Percentiles rank a stretch among this genome's conserved stretches.
Evolutionary conservation across 2,888 invertebrate species (phyloP).

Genomic region (Tanytarsus gracilentus): DNA sequence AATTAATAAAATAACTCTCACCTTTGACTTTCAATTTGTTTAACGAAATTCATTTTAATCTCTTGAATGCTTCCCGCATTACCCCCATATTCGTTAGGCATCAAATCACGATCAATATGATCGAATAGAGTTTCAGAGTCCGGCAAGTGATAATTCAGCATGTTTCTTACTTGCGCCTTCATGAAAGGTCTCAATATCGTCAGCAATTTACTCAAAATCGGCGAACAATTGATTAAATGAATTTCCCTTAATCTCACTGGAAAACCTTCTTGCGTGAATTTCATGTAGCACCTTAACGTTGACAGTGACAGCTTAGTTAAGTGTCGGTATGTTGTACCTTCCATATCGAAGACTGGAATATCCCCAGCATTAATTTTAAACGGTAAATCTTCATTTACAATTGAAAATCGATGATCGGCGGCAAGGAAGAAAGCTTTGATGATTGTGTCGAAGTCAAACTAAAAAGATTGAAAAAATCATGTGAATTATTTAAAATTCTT

Average conservation of each 20-base stretch:
- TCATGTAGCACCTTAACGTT: conserved; percentile 58
- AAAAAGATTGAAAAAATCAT: conserved; percentile 23
- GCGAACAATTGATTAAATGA: conserved; percentile 56
- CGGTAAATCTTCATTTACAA: conserved; percentile 49
- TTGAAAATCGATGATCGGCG: conserved; percentile 55
- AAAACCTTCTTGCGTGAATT: conserved; percentile 63
- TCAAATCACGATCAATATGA: conserved; percentile 52
- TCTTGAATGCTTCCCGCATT: conserved; percentile 51
- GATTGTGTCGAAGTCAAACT: conserved; percentile 56
- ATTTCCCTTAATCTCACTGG: conserved; percentile 57
- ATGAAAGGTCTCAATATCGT: conserved; percentile 56
- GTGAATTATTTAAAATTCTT: background rate
- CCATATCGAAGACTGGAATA: conserved; percentile 62
- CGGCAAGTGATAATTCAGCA: conserved; percentile 53
- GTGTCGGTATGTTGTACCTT: conserved; percentile 54
- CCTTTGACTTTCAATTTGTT: conserved; percentile 10
- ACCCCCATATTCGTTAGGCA: conserved; percentile 63
- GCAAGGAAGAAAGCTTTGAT: conserved; percentile 64
- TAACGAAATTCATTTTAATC: conserved; percentile 51
- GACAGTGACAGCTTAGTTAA: conserved; percentile 54
- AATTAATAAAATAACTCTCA: background rate
- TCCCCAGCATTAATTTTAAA: conserved; percentile 55
- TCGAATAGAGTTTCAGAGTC: conserved; percentile 55
- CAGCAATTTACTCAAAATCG: conserved; percentile 55
- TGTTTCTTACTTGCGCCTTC: conserved; percentile 54